Base-by-base conservation (phyloP, 2,797 vertebrate genomes). In the Protosalanx chinensis region DNA sequence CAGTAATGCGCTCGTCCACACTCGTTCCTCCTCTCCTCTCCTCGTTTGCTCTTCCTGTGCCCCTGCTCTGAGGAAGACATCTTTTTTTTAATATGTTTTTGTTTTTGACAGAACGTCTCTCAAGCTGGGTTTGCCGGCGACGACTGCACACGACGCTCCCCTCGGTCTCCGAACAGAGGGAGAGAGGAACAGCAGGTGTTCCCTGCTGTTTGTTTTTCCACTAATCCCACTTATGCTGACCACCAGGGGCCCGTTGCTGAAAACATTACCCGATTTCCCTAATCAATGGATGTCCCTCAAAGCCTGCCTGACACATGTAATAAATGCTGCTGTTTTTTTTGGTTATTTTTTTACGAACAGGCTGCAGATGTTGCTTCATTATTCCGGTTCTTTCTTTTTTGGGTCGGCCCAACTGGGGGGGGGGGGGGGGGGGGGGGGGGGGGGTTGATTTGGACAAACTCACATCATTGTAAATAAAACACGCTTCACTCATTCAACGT, bases 181-280 rank as follows among this genome's bases (percentile, higher is more conserved):
- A 20, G 5, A 65, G 63, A 23, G 12, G 35, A 20, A 18, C 78
- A 68, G 82, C 88, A 87, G 85, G 84, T 86, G 88, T 72, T 49
- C 64, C 64, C 73, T 73, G 76, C 77, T 70, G 57, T 85, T 85
- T 77, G 76, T 76, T 82, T 79, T 80, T 87, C 79, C 78, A 76
- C 72, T 85, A 83, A 89, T 83, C 79, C 84, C 85, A 81, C 82
- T 86, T 78, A 86, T 67, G 80, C 76, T 78, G 74, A 77, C 85
- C 83, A 83, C 82, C 74, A 57, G 82, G 51, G 82, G 85, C 72
- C 83, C 79, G 72, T 75, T 76, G 81, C 79, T 85, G 84, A 85
- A 87, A 86, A 82, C 79, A 77, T n/a, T 68, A 78, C 75, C 81
- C 77, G 73, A 87, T 89, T 85, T 86, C 83, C 82, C 83, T 84